Evolutionary conservation across 2,888 invertebrate species (phyloP), one percentile per base, ranked within the genome.

Genomic region (Fragum fragum): DNA sequence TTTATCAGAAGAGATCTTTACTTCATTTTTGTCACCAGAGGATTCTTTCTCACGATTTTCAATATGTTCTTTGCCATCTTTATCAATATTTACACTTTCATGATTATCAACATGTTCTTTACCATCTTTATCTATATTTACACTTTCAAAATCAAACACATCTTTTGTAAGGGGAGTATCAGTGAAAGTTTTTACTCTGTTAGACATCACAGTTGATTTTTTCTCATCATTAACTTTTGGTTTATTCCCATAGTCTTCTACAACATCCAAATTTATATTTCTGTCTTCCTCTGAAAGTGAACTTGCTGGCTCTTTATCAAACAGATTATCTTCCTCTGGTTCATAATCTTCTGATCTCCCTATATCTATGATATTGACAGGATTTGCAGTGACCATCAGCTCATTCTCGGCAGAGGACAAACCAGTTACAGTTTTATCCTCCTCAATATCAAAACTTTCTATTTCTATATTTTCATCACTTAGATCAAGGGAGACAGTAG

Each of bases 401-500:
- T 47, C 47, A 47, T 47, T 3, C n/a, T 47, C 47, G 2, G 16
- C 3, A 3, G 47, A 47, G 16, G 47, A 47, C 47, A 47, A 14
- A 47, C n/a, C 16, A 9, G 47, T 47, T 18, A 16, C 47, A 3
- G 47, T 39, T 63, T 18, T 32, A 32, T 14, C 68, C 16, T 52
- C 53, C 42, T 70, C 69, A 11, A 32, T 52, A 52, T 69, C 52
- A 53, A 70, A 52, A 70, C 70, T 70, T 53, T 70, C 70, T 18
- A 66, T 66, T 39, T 42, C 42, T 26, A 66, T 66, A 23, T 42
- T 42, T 1, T 66, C 66, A 42, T 66, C 42, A 28, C 6, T 57
- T 23, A 26, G 57, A 57, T 57, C 57, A n/a, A 57, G 26, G 14
- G 57, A 23, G 11, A 57, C 57, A 18, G 23, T 57, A 5, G 57